Percentiles rank a stretch among this genome's conserved stretches.
Evolutionary conservation across 2,888 invertebrate species (phyloP).

Genomic region (Melipona beecheii): DNA sequence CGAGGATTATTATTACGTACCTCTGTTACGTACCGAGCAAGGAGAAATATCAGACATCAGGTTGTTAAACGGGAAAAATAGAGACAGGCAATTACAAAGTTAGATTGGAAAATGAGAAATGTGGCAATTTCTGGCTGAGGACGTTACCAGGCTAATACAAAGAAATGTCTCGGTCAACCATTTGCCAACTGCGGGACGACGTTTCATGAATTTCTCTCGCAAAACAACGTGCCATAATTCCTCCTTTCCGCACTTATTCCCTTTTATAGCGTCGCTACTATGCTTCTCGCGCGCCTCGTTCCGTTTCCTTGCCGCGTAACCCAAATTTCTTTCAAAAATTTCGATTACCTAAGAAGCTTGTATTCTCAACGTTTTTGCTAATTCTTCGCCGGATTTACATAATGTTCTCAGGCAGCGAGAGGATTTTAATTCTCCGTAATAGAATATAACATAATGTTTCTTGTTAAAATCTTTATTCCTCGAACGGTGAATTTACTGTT

Average conservation of each 20-base stretch:
- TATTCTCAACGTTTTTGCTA: neutral
- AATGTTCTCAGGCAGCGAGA: no score
- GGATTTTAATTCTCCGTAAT: no score
- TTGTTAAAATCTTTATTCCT: no score
- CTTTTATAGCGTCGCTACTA: neutral
- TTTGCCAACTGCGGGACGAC: constrained; percentile 76
- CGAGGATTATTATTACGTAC: no score
- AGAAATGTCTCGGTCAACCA: constrained; percentile 76
- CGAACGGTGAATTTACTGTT: no score
- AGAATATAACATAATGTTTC: no score
- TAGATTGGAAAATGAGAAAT: constrained; percentile 53
- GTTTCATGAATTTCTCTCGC: constrained; percentile 76
- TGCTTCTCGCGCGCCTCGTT: neutral
- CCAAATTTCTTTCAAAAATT: neutral
- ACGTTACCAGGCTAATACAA: constrained; percentile 80
- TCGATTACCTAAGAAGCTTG: neutral
- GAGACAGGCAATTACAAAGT: neutral
- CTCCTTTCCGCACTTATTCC: constrained; percentile 40
- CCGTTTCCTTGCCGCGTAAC: neutral
- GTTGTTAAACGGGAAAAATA: neutral
- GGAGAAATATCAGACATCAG: neutral
- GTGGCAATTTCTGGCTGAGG: constrained; percentile 67
- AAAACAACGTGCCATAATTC: constrained; percentile 72
- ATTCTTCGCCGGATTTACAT: neutral
- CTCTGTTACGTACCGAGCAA: neutral